Base-by-base conservation (phyloP, 2,797 vertebrate genomes). In the Fistularia tabacaria region DNA sequence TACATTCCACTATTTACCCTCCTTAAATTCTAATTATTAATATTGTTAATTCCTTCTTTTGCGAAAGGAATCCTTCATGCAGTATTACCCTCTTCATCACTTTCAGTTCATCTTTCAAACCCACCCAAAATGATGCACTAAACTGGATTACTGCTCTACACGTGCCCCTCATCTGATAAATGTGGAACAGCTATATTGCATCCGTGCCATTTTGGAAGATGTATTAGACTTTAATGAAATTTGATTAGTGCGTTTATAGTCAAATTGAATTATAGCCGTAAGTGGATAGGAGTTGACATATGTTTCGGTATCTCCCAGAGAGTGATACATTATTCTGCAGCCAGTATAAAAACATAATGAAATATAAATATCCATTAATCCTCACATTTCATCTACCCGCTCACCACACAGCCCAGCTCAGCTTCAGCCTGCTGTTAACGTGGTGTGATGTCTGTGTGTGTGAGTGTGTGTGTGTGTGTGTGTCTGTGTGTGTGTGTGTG, bases 281-380 rank as follows among this genome's bases (percentile, higher is more conserved):
- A 96, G 92, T 93, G 91, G 93, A 94, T 94, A 93, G 91, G 91
- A 72, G 89, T 86, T 94, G 93, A 96, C 95, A 96, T 94, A 94
- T 96, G 94, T 95, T 95, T 93, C 93, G 92, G 92, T 94, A 94
- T 94, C 93, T 93, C 38, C 90, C 54, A 50, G 66, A 74, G 77
- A 82, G 91, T 92, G 92, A 95, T 94, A 90, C 92, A 93, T 96
- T 95, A 94, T 93, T 95, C 93, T 93, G 91, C 77, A 90, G 90
- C 89, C 91, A 90, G 91, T 91, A 92, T 92, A 90, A 93, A 83
- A 94, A 93, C 90, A 91, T 95, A 94, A 98, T 96, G 93, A 96
- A 97, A 97, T 95, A 96, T 95, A 96, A 97, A 97, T 95, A 95
- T 92, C 93, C 93, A 97, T 98, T 96, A 94, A 94, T 95, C 92